These are phyloP conservation scores for Sebastes cheni DNA, from an alignment of 2,797 vertebrate genomes.

Conservation along the genomic window DNA sequence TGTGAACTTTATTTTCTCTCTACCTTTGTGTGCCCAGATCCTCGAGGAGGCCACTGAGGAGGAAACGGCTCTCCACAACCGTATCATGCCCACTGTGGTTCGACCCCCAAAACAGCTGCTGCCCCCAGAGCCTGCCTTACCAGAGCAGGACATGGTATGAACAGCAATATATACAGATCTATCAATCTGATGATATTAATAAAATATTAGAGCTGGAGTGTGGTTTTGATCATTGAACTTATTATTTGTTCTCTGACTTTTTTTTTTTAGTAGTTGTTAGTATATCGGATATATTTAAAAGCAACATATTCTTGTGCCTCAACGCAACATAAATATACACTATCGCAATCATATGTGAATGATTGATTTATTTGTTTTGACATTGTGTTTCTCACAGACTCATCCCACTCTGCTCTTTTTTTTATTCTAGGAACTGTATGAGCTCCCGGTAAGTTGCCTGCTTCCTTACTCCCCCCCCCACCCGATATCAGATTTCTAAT, in stretches of 20 bases:
- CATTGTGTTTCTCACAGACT: not conserved
- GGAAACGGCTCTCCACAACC: slow-evolving; percentile 95
- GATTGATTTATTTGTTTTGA: not conserved
- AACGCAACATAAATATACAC: not conserved
- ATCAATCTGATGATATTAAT: not conserved
- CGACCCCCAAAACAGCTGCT: slow-evolving; percentile 92
- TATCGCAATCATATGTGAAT: not conserved
- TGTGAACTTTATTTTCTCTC: not conserved
- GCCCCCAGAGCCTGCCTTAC: slow-evolving; percentile 80
- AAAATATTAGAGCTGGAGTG: not conserved
- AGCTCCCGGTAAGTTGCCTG: slow-evolving; percentile 88
- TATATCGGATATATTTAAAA: not conserved
- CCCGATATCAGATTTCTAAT: too few relatives aligned
- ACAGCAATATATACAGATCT: not conserved
- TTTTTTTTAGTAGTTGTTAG: not conserved
- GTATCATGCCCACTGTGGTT: slow-evolving; percentile 97
- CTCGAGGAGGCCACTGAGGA: slow-evolving; percentile 97
- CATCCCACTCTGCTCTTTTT: slow-evolving; percentile 26
- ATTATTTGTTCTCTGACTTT: not conserved
- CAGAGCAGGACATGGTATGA: slow-evolving; percentile 91
- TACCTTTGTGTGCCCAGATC: slow-evolving; percentile 78
- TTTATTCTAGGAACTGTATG: slow-evolving; percentile 90
- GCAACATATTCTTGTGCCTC: not conserved
- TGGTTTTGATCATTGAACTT: not conserved
- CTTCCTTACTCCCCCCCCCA: not conserved